A percentile compares a stretch with the other conserved stretches of the same genome.
Evolutionary conservation across 2,797 vertebrate genomes (phyloP).

Genomic region (Bucorvus abyssinicus): DNA sequence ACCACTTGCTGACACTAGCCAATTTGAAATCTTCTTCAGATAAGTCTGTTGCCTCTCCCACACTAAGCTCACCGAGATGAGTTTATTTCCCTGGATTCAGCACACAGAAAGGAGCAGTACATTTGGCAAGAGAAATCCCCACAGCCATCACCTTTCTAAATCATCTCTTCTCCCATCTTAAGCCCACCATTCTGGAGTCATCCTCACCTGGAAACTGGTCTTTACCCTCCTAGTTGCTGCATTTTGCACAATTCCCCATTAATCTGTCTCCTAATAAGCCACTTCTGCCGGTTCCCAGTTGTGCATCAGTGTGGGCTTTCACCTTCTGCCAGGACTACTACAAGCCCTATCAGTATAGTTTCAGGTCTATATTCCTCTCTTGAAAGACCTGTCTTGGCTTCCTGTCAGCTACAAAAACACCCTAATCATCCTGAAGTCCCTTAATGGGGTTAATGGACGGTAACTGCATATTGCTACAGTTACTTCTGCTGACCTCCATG

Average conservation of each 20-base stretch:
- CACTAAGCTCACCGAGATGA: neutral
- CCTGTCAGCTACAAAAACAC: neutral
- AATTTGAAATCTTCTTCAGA: conserved; percentile 23
- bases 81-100: neutral
- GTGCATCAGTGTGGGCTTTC: neutral
- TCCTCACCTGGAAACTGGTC: neutral
- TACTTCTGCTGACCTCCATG: neutral
- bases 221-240: neutral
- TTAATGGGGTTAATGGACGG: neutral
- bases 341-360: neutral
- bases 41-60: neutral
- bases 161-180: neutral
- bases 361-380: neutral
- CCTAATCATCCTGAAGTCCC: neutral
- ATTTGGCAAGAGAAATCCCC: neutral
- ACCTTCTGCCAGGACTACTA: neutral
- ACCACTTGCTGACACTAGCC: neutral
- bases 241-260: neutral
- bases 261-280: neutral
- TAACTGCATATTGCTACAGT: neutral
- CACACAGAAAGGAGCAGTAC: neutral
- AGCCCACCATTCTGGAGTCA: neutral
- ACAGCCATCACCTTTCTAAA: neutral
- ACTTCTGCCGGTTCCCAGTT: neutral
- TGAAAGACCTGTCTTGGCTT: neutral